Evolutionary conservation across 2,113 vertebrate genomes (phyloP).

Genomic region (Pycnonotus jocosus): DNA sequence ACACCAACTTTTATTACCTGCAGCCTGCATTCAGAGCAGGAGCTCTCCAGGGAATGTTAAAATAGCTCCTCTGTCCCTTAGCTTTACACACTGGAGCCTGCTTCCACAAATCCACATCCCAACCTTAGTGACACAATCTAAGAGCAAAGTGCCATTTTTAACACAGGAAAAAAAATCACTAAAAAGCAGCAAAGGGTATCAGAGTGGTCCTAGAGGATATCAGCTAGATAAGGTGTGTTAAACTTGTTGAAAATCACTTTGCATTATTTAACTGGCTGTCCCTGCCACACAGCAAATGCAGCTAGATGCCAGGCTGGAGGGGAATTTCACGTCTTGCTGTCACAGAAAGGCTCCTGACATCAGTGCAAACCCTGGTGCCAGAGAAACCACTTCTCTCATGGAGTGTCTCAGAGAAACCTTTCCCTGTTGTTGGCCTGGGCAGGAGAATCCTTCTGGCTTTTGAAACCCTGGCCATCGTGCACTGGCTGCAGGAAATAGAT

Average conservation of each 20-base stretch:
- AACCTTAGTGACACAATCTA: background rate
- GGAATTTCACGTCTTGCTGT: background rate
- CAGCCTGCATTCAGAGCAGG: background rate
- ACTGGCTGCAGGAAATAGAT: background rate
- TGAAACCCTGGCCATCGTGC: background rate
- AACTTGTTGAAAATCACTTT: background rate
- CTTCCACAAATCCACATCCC: background rate
- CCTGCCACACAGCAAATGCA: background rate
- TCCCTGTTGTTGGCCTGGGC: background rate
- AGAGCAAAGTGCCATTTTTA: background rate
- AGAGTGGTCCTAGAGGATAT: background rate
- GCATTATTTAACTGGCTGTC: background rate
- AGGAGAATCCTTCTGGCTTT: background rate
- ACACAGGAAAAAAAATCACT: background rate
- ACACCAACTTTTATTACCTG: background rate
- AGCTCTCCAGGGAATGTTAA: background rate
- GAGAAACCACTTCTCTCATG: background rate
- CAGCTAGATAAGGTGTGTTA: fast-evolving
- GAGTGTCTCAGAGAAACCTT: background rate
- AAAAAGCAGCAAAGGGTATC: background rate
- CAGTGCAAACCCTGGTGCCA: background rate
- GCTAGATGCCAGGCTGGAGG: background rate
- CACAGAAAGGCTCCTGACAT: constrained; percentile 15
- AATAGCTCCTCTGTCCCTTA: background rate
- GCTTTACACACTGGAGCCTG: background rate